Base-by-base conservation (phyloP, 2,113 vertebrate species). In the Bubo blakistoni region DNA sequence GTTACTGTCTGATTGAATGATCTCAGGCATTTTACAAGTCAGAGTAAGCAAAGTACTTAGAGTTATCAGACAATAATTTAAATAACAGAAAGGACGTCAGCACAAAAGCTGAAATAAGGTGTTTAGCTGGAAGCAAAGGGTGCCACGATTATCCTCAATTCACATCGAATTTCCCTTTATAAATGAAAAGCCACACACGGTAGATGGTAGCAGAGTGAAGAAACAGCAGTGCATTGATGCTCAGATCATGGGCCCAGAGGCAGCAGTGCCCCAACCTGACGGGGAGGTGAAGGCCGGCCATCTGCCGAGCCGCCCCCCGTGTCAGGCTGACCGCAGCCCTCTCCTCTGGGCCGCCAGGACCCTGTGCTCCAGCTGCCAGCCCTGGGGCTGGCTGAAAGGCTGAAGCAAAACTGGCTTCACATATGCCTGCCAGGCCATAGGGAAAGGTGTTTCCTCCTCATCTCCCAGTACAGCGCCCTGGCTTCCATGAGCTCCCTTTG, bases 1-100 rank as follows among this genome's bases (percentile, higher is more conserved):
- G 66, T 91, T 94, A 62, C 77, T 24, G 58, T 87, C 92, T 92
- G 86, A 80, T 40, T 90, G 93, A 94, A 96, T 49, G 44, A 94
- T 95, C 52, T 82, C 81, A 65, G 90, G 52, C 69, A 40, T 94
- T 94, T 96, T 84, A 90, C 59, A 82, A 73, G 66, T 20, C 54
- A 71, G 46, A 94, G 25, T 42, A 86, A 86, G 74, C 51, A 49
- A 95, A 74, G 36, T 65, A 78, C 44, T 84, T 42, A 54, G 67
- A 81, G 51, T 80, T 55, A 76, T 59, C 69, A 78, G 36, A 40
- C 21, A 26, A 18, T 67, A 22, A 70, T 74, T 94, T 80, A 91
- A 92, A 77, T 70, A 49, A 49, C 6, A 42, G 78, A 13, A 79
- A 91, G 40, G 38, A 21, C 40, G 11, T 13, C 36, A 73, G 55